A percentile compares a stretch with the other conserved stretches of the same genome.
Conservation (phyloP, 2,888 invertebrate genomes). For the Laothoe populi region DNA sequence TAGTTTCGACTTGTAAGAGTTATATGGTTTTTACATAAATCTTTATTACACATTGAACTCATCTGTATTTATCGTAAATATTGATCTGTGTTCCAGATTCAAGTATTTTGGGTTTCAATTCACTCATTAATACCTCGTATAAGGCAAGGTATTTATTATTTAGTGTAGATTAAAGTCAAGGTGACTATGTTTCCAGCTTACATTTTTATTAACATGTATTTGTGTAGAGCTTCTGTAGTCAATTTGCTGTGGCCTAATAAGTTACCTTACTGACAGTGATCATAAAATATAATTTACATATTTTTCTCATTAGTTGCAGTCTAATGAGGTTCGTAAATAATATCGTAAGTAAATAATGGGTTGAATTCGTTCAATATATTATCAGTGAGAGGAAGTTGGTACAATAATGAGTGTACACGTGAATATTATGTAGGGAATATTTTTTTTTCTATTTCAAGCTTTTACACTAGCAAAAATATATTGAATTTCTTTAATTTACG, state of each 20-base stretch:
- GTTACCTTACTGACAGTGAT: background rate
- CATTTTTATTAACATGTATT: background rate
- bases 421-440: background rate
- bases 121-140: too few relatives aligned
- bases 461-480: background rate
- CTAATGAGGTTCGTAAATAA: background rate
- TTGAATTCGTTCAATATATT: constrained; percentile 6
- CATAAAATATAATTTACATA: constrained; percentile 11
- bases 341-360: background rate
- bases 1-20: too few relatives aligned
- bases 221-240: background rate
- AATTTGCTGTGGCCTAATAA: background rate
- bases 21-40: too few relatives aligned
- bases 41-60: too few relatives aligned
- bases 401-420: background rate
- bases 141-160: too few relatives aligned
- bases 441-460: background rate
- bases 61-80: too few relatives aligned
- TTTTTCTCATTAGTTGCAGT: background rate
- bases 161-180: too few relatives aligned
- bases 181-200: too few relatives aligned
- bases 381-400: background rate
- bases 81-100: too few relatives aligned
- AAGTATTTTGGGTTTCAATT: too few relatives aligned
- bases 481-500: too few relatives aligned